These are phyloP conservation scores for Horisme vitalbata DNA, from an alignment of 2,888 invertebrate species.

Conservation along the genomic window DNA sequence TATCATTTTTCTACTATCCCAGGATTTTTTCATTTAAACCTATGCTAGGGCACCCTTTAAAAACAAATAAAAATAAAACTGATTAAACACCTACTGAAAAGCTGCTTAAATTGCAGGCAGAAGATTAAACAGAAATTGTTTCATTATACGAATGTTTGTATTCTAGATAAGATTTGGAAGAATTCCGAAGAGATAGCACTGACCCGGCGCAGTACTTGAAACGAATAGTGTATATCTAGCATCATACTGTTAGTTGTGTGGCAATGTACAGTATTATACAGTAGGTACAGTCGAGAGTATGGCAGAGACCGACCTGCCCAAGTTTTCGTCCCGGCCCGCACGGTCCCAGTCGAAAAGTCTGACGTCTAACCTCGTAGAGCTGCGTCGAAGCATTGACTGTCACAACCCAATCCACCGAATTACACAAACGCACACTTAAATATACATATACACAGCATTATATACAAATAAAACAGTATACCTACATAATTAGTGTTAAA, in stretches of 20 bases:
- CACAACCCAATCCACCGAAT: slow-evolving; percentile 63
- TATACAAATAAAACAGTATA: slow-evolving; percentile 3
- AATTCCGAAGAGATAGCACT: slow-evolving; percentile 15
- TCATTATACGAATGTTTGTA: too few species aligned
- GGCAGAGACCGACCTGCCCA: slow-evolving; percentile 90
- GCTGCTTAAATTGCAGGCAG: too few species aligned
- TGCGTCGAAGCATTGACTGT: slow-evolving; percentile 72
- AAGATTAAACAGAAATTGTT: too few species aligned
- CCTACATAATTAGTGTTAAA: too few species aligned
- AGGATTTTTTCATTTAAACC: too few species aligned
- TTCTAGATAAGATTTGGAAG: not conserved
- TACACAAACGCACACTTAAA: slow-evolving; percentile 48
- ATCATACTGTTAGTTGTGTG: slow-evolving; percentile 33
- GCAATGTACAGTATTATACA: slow-evolving; percentile 28
- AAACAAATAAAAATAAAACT: too few species aligned
- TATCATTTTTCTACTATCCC: not conserved
- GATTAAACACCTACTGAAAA: too few species aligned
- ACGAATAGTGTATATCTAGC: slow-evolving; percentile 25
- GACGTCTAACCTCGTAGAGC: slow-evolving; percentile 68
- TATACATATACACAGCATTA: slow-evolving; percentile 40
- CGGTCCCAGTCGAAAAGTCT: slow-evolving; percentile 96
- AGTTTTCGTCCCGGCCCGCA: slow-evolving; percentile 94
- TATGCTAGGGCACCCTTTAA: too few species aligned
- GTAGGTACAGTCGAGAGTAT: slow-evolving; percentile 19
- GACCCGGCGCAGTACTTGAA: slow-evolving; percentile 14